Evolutionary conservation across 2,113 vertebrate species (phyloP).

Genomic region (Hoplias malabaricus): DNA sequence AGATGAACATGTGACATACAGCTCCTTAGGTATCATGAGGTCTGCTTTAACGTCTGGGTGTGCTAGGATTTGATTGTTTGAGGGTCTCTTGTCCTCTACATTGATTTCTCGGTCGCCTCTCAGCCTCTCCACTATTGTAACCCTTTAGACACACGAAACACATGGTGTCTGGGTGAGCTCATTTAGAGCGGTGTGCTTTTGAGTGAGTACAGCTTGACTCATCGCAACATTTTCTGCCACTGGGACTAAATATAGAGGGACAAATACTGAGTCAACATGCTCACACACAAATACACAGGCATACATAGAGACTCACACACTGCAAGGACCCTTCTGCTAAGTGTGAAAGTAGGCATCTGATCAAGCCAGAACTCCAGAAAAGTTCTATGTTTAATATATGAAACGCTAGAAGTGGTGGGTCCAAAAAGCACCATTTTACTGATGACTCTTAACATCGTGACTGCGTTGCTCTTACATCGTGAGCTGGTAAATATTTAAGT

Average conservation of each 20-base stretch:
- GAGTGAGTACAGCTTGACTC: constrained; percentile 22
- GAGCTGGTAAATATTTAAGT: constrained; percentile 1
- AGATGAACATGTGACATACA: too few species aligned
- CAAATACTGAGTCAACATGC: constrained; percentile 37
- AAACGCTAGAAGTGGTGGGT: neutral
- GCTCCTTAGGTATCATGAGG: neutral
- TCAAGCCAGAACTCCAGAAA: neutral
- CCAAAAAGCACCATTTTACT: neutral
- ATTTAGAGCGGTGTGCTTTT: constrained; percentile 2
- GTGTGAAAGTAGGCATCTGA: constrained; percentile 21
- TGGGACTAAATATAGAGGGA: constrained; percentile 49
- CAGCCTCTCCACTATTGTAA: neutral
- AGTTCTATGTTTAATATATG: neutral
- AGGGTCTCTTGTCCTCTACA: neutral
- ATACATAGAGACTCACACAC: neutral
- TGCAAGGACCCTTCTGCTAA: constrained; percentile 21
- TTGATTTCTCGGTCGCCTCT: neutral
- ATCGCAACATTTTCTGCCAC: constrained; percentile 26
- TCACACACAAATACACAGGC: neutral
- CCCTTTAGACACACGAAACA: neutral
- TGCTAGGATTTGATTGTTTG: neutral
- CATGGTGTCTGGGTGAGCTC: neutral
- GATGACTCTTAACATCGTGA: neutral
- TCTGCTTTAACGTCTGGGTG: neutral
- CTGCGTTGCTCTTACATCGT: neutral